Conservation (phyloP, 2,797 vertebrate species). For the Myiotriccus ornatus region DNA sequence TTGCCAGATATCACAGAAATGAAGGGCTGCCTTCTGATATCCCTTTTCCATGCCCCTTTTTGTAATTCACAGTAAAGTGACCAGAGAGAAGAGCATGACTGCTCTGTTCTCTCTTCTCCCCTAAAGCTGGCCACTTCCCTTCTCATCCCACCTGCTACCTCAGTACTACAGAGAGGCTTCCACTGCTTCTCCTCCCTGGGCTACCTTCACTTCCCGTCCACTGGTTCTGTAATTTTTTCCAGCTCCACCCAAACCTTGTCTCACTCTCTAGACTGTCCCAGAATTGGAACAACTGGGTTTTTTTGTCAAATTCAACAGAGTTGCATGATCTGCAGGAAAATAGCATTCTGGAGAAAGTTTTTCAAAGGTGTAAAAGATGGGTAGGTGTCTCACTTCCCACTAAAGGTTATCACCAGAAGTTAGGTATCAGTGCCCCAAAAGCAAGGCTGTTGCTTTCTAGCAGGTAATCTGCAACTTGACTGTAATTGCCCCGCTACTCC, state of each 20-base stretch:
- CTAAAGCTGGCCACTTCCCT: neutral
- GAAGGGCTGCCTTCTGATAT: neutral
- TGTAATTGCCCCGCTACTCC: neutral
- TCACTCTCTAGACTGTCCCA: neutral
- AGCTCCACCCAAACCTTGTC: neutral
- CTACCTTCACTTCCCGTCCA: neutral
- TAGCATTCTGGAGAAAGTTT: neutral
- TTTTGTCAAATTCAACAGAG: neutral
- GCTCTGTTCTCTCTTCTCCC: neutral
- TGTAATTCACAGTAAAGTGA: neutral
- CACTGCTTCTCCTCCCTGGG: neutral
- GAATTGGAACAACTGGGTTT: neutral
- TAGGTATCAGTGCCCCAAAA: neutral
- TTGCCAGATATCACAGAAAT: neutral
- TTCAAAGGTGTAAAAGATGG: neutral
- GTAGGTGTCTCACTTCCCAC: neutral
- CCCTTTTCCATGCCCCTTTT: neutral
- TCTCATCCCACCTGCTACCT: neutral
- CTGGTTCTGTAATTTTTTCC: neutral
- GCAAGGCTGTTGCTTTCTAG: neutral
- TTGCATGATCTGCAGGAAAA: neutral
- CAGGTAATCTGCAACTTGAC: neutral
- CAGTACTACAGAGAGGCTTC: neutral
- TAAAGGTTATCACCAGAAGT: neutral
- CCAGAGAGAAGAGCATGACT: neutral